Base-by-base conservation (phyloP, 1,140 invertebrate genomes). In the Penaeus chinensis region DNA sequence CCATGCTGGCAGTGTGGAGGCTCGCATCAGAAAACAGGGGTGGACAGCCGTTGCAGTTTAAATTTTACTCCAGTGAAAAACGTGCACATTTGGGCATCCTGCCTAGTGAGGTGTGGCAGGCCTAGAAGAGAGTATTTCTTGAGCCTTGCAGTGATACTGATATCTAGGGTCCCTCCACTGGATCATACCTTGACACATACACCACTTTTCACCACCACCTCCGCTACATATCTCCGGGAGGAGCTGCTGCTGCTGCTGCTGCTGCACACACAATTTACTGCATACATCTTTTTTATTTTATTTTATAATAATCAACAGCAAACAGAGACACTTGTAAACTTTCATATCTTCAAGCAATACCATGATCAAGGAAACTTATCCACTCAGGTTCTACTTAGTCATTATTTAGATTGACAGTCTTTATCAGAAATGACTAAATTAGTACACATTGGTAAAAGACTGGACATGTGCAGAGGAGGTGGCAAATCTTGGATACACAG, bases 1-100 rank as follows among this genome's bases (percentile, higher is more conserved):
- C 80, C 85, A 87, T 76, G 66, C 66, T 82, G 85, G 85, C 85
- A 87, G 85, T 87, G 85, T 82, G 85, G 85, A 87, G 85, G 85
- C 69, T 87, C 79, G 47, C 62, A 71, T 62, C 78, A 87, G 32
- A 66, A 77, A 54, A 87, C 54, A 63, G 37, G 20, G 85, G 61
- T 87, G 60, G 81, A 87, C 69, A 87, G 80, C 18, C 82, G 69
- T 81, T 86, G n/a, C 65, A 60, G 11, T 71, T 54, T 42, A 27
- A 63, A 42, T 66, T n/a, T 32, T 37, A 66, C 47, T 71, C 47
- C 47, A 27, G 61, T 22, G 42, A 47, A 74, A 79, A 79, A 80
- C 47, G 42, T 85, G 42, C 22, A 85, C 63, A 85, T 79, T 20
- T 63, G 77, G 83, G 24, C 83, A 61, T 77, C 69, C 60, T 60